Conservation (phyloP, 2,888 invertebrate genomes). For the Papilio demoleus region DNA sequence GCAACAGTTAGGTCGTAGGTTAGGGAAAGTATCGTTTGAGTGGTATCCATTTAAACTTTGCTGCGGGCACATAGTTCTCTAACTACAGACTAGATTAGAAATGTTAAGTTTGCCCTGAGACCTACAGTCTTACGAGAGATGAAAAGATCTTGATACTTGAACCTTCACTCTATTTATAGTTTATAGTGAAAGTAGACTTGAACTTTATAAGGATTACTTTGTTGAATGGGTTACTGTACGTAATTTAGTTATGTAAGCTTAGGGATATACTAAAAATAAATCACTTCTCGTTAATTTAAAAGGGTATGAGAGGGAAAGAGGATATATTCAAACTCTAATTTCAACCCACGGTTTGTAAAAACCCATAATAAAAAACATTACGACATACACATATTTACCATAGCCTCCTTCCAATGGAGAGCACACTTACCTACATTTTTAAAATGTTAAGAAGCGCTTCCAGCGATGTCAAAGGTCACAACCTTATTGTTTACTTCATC, state of each 20-base stretch:
- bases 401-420: conserved; percentile 18
- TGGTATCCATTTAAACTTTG: neutral
- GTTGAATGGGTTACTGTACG: neutral
- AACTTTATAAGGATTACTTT: neutral
- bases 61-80: neutral
- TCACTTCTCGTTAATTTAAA: neutral
- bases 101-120: neutral
- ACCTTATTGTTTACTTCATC: conserved; percentile 14
- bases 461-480: conserved; percentile 30
- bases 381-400: conserved; percentile 1
- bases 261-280: neutral
- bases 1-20: neutral
- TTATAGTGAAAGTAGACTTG: conserved; percentile 4
- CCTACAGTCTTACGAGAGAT: neutral
- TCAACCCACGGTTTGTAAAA: neutral
- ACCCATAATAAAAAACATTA: neutral
- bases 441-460: conserved; percentile 38
- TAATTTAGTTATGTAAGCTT: neutral
- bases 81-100: neutral
- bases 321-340: neutral
- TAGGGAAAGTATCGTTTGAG: neutral
- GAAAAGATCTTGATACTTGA: neutral
- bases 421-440: conserved; percentile 24
- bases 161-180: neutral
- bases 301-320: neutral